Evolutionary conservation across 2,888 invertebrate genomes (phyloP), one percentile per base, ranked within the genome.

Genomic region (Nemoura dubitans): DNA sequence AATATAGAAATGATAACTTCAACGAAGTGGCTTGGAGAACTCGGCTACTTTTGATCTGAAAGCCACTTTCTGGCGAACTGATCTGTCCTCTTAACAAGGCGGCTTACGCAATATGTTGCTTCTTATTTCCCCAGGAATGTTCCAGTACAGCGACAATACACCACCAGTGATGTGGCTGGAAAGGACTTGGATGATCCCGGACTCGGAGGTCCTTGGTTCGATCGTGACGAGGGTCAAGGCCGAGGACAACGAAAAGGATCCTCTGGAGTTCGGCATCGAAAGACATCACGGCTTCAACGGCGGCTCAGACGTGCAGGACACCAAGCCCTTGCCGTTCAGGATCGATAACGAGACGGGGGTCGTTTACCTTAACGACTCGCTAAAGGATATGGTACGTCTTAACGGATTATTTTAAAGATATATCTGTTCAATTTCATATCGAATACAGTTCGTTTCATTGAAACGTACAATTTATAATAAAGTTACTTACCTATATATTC

Each of bases 291-390:
- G 84, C 0, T 81, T 81, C 30, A 81, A 81, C 81, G 81, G 81
- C 90, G 78, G 88, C 89, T 16, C 88, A 88, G 21, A 88, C 84
- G 1, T 21, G 59, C 7, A 76, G 14, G 28, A 84, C 84, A 5
- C 76, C 5, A 84, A 76, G 29, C 93, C 94, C 3, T 92, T 95
- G 28, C 97, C 97, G 0, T 97, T 97, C 90, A 92, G 93, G 81
- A 97, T 98, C 88, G 94, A 97, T 91, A 93, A 94, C 76, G 92
- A 92, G 2, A 95, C 95, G 0, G 97, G 97, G 42, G 94, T 94
- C 5, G 96, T 97, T 85, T 95, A 94, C 89, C 93, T 97, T 84
- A 97, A 97, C 90, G 95, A 97, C 90, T 95, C 96, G 0, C 93
- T 97, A 43, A 91, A 92, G 89, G 96, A 96, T 90, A 94, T 95